These are phyloP conservation scores for Conus ventricosus DNA, from an alignment of 1,140 invertebrate genomes.

Conservation along the genomic window DNA sequence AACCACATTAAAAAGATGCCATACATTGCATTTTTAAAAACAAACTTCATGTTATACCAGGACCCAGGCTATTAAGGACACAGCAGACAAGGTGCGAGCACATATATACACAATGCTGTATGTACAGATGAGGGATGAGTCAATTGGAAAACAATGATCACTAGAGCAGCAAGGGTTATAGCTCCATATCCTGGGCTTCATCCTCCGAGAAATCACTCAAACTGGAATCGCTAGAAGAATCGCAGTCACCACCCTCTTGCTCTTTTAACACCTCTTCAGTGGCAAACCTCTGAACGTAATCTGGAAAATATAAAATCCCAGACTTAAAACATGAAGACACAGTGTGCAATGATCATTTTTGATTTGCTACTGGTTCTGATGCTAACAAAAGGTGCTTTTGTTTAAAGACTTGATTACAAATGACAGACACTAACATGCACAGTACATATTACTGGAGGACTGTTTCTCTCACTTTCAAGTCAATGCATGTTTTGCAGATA, in stretches of 20 bases:
- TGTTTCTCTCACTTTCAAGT: too few species aligned
- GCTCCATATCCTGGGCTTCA: conserved; percentile 98
- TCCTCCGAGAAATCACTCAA: conserved; percentile 99
- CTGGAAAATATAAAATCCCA: conserved; percentile 74
- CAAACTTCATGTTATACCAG: too few species aligned
- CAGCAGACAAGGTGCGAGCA: conserved; percentile 3
- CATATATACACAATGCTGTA: not conserved
- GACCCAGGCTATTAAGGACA: not conserved
- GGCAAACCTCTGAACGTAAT: conserved; percentile 98
- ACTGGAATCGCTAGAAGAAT: conserved; percentile 89
- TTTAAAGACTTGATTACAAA: too few species aligned
- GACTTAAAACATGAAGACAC: too few species aligned
- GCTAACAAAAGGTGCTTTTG: too few species aligned
- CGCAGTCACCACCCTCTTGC: conserved; percentile 81
- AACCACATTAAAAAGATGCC: too few species aligned
- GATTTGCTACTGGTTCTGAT: too few species aligned
- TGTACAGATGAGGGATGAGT: not conserved
- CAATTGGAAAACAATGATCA: conserved; percentile 11
- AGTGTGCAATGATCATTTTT: too few species aligned
- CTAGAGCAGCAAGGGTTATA: conserved; percentile 82
- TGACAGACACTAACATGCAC: too few species aligned
- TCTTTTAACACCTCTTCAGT: conserved; percentile 95
- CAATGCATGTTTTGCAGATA: too few species aligned
- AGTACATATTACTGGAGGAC: too few species aligned
- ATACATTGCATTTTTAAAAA: too few species aligned